These are phyloP conservation scores for Cyprinodon diabolis DNA, from an alignment of 2,797 vertebrate species.

Conservation along the genomic window DNA sequence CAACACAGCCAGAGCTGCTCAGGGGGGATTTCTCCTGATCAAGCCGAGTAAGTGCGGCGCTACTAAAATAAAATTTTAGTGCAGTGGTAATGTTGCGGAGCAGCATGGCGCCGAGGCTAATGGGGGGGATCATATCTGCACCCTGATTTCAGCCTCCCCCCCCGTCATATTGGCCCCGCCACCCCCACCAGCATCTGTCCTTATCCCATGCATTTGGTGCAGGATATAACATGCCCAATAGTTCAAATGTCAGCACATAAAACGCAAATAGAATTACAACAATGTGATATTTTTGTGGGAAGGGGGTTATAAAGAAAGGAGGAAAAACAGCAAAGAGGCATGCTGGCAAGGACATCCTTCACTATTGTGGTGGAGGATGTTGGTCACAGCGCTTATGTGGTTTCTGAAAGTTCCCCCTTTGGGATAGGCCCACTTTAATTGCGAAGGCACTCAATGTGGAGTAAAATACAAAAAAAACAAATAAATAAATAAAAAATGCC, in stretches of 20 bases:
- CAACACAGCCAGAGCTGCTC: constrained; percentile 12
- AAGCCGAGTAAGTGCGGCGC: constrained; percentile 70
- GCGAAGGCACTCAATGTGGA: constrained; percentile 12
- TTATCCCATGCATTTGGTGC: constrained; percentile 43
- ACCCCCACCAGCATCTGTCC: constrained; percentile 43
- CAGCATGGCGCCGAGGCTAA: constrained; percentile 73
- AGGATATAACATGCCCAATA: constrained; percentile 44
- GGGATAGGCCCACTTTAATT: constrained; percentile 35
- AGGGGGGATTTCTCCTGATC: constrained; percentile 52
- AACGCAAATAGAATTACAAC: constrained; percentile 62
- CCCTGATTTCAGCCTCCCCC: constrained; percentile 42
- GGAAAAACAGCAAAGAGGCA: constrained; percentile 6
- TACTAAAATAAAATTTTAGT: constrained; percentile 81
- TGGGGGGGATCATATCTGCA: constrained; percentile 70
- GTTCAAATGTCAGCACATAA: constrained; percentile 70
- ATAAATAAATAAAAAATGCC: constrained; percentile 1
- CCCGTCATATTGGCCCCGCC: constrained; percentile 34
- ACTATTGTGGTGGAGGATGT: constrained; percentile 21
- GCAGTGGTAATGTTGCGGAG: constrained; percentile 73
- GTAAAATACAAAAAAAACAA: constrained; percentile 26
- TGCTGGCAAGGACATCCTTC: constrained; percentile 18
- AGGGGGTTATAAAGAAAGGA: constrained; percentile 39
- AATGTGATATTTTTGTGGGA: constrained; percentile 55
- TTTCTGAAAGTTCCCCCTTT: constrained; percentile 32
- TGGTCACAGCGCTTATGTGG: constrained; percentile 45